Evolutionary conservation across 1,140 invertebrate species (phyloP).

Genomic region (Lepidotrigona ventralis): DNA sequence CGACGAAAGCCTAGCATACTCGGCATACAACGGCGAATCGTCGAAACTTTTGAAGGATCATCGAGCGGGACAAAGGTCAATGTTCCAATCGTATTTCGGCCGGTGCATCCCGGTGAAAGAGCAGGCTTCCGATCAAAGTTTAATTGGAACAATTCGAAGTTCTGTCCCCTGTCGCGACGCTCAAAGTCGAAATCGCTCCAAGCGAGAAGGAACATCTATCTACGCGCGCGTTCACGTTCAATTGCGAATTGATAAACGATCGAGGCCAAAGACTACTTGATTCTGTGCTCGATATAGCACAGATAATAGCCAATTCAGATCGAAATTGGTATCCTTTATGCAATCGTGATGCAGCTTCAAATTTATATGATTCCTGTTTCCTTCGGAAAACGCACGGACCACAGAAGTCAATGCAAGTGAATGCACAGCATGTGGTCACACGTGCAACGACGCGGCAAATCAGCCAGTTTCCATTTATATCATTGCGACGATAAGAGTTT

Average conservation of each 20-base stretch:
- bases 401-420: background rate
- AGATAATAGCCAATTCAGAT: slow-evolving; percentile 5
- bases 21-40: background rate
- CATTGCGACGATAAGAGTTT: background rate
- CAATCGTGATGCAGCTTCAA: background rate
- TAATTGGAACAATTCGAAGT: slow-evolving; percentile 41
- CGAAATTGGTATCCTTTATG: slow-evolving; percentile 2
- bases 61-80: slow-evolving; percentile 27
- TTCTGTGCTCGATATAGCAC: slow-evolving; percentile 17
- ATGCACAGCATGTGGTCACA: background rate
- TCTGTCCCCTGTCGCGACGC: background rate
- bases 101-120: background rate
- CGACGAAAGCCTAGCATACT: no score
- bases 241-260: slow-evolving; percentile 30
- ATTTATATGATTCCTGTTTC: background rate
- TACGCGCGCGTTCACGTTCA: background rate
- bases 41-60: slow-evolving; percentile 35
- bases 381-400: background rate
- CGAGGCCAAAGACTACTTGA: background rate
- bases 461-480: background rate
- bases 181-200: slow-evolving; percentile 20
- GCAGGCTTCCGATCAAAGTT: slow-evolving; percentile 26
- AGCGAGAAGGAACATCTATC: background rate
- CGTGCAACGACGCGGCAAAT: background rate
- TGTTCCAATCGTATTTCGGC: background rate